Conservation (phyloP, 2,113 vertebrate species). For the Gasterosteus aculeatus region DNA sequence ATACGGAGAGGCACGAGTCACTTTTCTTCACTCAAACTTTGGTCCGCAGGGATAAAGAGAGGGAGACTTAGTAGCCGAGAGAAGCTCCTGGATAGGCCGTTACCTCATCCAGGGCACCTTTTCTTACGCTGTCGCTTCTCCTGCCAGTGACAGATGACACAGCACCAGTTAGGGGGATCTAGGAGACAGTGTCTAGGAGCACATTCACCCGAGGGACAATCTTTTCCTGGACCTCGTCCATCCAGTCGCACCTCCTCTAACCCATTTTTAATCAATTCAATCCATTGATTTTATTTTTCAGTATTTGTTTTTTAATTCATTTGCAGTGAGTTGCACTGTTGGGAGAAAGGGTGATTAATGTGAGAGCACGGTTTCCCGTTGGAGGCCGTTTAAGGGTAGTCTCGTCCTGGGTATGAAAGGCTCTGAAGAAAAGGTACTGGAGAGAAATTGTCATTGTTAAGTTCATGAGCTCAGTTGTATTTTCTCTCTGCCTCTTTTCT, state of each 20-base stretch:
- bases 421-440: conserved; percentile 27
- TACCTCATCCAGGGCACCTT: conserved; percentile 69
- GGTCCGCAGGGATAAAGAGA: conserved; percentile 27
- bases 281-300: no score
- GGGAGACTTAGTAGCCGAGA: conserved; percentile 15
- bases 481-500: background rate
- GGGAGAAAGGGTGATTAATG: conserved; percentile 43
- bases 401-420: conserved; percentile 43
- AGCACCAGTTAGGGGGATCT: conserved; percentile 62
- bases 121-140: conserved; percentile 70
- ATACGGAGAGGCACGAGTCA: conserved; percentile 22
- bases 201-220: conserved; percentile 71
- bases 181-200: conserved; percentile 59
- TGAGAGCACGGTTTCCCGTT: conserved; percentile 27
- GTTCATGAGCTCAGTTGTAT: conserved; percentile 9
- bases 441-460: conserved; percentile 44
- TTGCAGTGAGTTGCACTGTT: conserved; percentile 29
- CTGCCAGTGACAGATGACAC: conserved; percentile 77
- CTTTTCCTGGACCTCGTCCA: conserved; percentile 57
- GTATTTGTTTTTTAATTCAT: background rate
- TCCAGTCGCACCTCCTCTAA: conserved; percentile 22
- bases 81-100: conserved; percentile 41
- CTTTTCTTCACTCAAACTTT: conserved; percentile 38
- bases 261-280: background rate
- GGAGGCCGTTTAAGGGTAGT: conserved; percentile 55